These are phyloP conservation scores for Trachops cirrhosus DNA, from an alignment of 2,797 vertebrate species.

Conservation along the genomic window DNA sequence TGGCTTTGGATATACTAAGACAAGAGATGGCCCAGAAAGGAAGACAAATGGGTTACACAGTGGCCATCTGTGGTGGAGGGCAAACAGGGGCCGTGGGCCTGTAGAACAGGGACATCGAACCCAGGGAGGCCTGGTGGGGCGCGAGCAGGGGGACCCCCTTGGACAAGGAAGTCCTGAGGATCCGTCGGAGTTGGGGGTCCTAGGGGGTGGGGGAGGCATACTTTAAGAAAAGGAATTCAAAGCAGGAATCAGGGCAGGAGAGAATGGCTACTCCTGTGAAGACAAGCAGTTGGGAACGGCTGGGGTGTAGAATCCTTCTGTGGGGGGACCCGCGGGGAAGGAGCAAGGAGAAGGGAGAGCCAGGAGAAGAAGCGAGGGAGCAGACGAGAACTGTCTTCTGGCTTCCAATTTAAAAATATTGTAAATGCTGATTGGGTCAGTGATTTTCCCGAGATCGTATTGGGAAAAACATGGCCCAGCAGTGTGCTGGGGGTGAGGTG, in stretches of 20 bases:
- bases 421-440: background rate
- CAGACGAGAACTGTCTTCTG: background rate
- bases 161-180: background rate
- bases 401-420: background rate
- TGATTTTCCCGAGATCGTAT: background rate
- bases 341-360: background rate
- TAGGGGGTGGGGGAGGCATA: background rate
- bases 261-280: background rate
- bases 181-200: background rate
- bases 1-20: background rate
- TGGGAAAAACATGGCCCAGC: background rate
- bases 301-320: background rate
- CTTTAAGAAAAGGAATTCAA: background rate
- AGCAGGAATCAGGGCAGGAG: background rate
- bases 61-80: background rate
- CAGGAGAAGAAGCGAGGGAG: background rate
- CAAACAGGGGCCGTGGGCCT: accelerated
- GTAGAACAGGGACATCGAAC: background rate
- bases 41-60: background rate
- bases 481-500: background rate
- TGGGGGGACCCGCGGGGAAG: background rate
- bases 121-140: background rate
- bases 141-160: background rate
- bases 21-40: background rate
- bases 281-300: background rate